These are phyloP conservation scores for Abrostola triplasia DNA, from an alignment of 2,888 invertebrate genomes.

Conservation along the genomic window DNA sequence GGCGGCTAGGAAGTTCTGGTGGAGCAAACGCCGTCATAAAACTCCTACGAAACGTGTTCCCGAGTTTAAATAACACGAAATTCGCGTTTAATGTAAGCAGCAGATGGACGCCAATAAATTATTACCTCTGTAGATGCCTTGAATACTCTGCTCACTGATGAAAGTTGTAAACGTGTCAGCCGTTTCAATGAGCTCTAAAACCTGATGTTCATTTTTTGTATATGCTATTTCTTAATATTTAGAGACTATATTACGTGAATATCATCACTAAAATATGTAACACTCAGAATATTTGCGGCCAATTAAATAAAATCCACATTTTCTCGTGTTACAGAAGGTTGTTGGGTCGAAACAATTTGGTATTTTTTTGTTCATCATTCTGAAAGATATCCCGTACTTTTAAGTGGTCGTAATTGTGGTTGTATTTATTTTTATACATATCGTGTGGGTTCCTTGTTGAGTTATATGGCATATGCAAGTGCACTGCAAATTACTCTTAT, in stretches of 20 bases:
- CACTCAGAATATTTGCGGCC: slow-evolving; percentile 25
- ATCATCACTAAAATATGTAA: slow-evolving; percentile 3
- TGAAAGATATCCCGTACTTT: slow-evolving; percentile 49
- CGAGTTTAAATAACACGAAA: slow-evolving; percentile 67
- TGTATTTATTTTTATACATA: slow-evolving; percentile 53
- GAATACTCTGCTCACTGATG: slow-evolving; percentile 64
- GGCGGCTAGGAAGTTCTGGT: slow-evolving; percentile 58
- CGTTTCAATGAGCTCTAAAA: slow-evolving; percentile 49
- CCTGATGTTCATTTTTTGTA: slow-evolving; percentile 23
- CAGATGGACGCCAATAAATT: slow-evolving; percentile 76
- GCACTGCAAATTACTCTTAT: slow-evolving; percentile 69
- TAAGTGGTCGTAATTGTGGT: slow-evolving; percentile 64
- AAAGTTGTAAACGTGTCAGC: slow-evolving; percentile 64
- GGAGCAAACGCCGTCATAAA: slow-evolving; percentile 65
- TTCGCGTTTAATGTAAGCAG: slow-evolving; percentile 70
- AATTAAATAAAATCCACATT: slow-evolving; percentile 22
- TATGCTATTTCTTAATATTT: slow-evolving; percentile 8
- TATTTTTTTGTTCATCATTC: slow-evolving; percentile 50
- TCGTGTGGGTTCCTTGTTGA: slow-evolving; percentile 64
- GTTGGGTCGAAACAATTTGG: slow-evolving; percentile 48
- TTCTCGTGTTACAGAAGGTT: slow-evolving; percentile 28
- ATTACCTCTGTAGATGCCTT: slow-evolving; percentile 57
- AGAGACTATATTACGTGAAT: not conserved
- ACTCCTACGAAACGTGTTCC: slow-evolving; percentile 63
- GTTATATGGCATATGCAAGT: slow-evolving; percentile 65